phyloP scores from a whole-genome alignment of 2,888 invertebrate genomes.

The Chaetoderma sp. region DNA sequence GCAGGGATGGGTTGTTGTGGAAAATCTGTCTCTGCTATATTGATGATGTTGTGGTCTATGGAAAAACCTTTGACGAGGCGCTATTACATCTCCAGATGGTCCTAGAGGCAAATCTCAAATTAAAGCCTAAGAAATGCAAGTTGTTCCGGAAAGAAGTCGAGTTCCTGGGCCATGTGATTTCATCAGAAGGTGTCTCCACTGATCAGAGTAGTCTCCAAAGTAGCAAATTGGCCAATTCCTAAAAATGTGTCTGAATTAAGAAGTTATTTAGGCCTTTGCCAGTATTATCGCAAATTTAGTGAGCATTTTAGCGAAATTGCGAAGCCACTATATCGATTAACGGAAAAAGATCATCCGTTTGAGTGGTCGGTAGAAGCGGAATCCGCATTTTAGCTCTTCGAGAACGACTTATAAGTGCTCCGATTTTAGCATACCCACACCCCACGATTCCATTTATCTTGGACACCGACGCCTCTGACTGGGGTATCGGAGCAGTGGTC shows the following conservation, averaged over 20 bases:
- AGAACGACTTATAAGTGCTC: neutral
- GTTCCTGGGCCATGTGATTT: no score
- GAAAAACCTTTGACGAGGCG: no score
- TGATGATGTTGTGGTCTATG: no score
- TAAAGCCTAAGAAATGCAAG: no score
- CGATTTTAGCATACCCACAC: neutral
- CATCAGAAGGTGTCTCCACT: no score
- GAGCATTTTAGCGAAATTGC: neutral
- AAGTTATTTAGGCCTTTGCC: neutral
- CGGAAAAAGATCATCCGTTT: neutral
- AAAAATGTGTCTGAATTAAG: neutral
- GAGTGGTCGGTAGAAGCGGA: neutral
- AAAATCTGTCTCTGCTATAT: no score
- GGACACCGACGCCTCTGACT: neutral
- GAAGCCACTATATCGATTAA: neutral
- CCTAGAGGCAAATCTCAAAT: no score
- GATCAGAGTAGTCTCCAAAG: no score
- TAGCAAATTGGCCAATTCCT: neutral
- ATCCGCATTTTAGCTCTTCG: neutral
- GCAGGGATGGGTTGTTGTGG: no score
- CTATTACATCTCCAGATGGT: no score
- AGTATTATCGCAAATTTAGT: no score
- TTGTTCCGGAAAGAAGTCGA: no score
- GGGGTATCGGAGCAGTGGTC: neutral
- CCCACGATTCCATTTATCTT: neutral